These are phyloP conservation scores for Luehdorfia chinensis DNA, from an alignment of 1,140 invertebrate species.

Conservation along the genomic window DNA sequence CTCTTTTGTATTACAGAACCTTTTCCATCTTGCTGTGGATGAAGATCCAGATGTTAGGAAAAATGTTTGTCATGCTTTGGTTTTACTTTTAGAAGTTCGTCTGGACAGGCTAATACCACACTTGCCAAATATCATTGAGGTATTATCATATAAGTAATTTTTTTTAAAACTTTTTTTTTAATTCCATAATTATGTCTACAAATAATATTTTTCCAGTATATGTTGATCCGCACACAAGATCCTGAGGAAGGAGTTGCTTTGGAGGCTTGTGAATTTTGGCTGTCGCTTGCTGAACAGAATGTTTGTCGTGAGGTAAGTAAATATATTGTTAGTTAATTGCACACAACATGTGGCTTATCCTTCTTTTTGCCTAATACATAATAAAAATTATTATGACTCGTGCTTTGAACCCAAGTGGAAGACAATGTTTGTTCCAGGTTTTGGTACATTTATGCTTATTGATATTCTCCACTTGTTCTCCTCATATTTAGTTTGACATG, in stretches of 20 bases:
- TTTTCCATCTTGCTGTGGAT: conserved; percentile 88
- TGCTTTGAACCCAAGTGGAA: no score
- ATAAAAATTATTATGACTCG: no score
- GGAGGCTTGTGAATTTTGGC: conserved; percentile 99
- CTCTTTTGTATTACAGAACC: conserved; percentile 77
- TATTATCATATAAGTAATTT: no score
- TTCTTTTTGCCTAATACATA: no score
- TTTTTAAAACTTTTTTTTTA: no score
- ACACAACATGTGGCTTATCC: background rate
- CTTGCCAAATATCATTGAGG: conserved; percentile 97
- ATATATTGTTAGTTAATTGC: background rate
- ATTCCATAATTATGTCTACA: background rate
- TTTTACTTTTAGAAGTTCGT: conserved; percentile 97
- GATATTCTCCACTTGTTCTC: no score
- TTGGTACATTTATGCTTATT: no score
- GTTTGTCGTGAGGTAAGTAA: conserved; percentile 89
- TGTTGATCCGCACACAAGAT: conserved; percentile 97
- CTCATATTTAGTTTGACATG: no score
- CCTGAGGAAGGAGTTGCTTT: conserved; percentile 95
- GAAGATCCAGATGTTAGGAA: conserved; percentile 93
- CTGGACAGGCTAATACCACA: conserved; percentile 97
- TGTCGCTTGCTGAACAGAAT: conserved; percentile 96
- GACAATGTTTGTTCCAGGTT: no score
- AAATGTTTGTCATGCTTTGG: conserved; percentile 97
- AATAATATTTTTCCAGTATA: conserved; percentile 86